Percentiles rank a stretch among this genome's conserved stretches.
Evolutionary conservation across 2,888 invertebrate species (phyloP).

Genomic region (Andrena dorsata): DNA sequence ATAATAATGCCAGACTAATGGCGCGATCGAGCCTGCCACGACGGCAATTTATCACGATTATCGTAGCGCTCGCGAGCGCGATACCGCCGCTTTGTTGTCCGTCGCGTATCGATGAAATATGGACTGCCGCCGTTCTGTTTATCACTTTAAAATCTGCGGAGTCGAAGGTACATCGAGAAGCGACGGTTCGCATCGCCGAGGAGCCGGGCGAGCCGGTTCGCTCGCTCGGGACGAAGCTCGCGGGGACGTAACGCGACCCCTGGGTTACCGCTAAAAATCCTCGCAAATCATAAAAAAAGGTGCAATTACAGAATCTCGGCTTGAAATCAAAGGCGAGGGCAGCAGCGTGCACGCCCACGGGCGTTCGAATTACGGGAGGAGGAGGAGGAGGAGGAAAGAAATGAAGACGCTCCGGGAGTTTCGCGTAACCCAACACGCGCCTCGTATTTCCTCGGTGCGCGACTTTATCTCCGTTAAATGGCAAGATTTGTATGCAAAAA

Average conservation of each 20-base stretch:
- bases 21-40: constrained; percentile 28
- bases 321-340: background rate
- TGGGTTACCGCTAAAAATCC: constrained; percentile 5
- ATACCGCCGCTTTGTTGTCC: constrained; percentile 27
- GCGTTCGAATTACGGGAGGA: background rate
- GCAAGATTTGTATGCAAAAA: constrained; percentile 45
- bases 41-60: constrained; percentile 55
- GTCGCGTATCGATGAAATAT: constrained; percentile 40
- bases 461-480: constrained; percentile 25
- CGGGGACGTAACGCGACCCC: constrained; percentile 24
- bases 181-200: too few species aligned
- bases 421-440: constrained; percentile 44
- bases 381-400: too few species aligned
- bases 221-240: background rate
- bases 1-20: constrained; percentile 43
- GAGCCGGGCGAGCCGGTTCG: too few species aligned
- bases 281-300: constrained; percentile 5
- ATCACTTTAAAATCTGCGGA: background rate
- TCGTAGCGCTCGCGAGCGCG: constrained; percentile 22
- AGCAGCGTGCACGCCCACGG: background rate
- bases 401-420: constrained; percentile 11
- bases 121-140: constrained; percentile 11
- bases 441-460: constrained; percentile 21
- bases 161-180: too few species aligned
- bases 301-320: constrained; percentile 7